Percentiles rank a stretch among this genome's conserved stretches.
These are phyloP conservation scores for Turritopsis rubra DNA, from an alignment of 30 jellyfish, hydroid and myxozoan species.

Conservation along the genomic window DNA sequence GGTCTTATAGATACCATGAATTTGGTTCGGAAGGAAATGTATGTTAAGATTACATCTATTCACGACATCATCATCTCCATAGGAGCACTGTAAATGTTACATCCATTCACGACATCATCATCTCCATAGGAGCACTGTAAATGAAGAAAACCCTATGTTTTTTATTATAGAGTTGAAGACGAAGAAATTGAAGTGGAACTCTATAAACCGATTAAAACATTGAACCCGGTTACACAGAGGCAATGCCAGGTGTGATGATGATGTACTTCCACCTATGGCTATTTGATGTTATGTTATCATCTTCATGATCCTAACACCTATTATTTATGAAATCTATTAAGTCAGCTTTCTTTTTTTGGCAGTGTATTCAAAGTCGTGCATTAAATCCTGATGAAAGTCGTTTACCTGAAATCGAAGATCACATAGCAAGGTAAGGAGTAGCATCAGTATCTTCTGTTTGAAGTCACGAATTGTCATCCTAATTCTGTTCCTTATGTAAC, in stretches of 20 bases:
- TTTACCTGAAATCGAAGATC: slow-evolving; percentile 62
- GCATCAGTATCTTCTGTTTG: neutral
- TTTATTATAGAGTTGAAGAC: slow-evolving; percentile 31
- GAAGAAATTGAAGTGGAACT: slow-evolving; percentile 54
- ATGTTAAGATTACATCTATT: neutral
- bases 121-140: no score
- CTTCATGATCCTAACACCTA: no score
- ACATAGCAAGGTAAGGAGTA: slow-evolving; percentile 54
- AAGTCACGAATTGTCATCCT: no score
- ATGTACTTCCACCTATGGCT: no score
- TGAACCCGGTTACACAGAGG: slow-evolving; percentile 75
- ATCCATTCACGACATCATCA: no score
- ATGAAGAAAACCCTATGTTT: neutral
- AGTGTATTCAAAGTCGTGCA: slow-evolving; percentile 88
- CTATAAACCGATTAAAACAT: slow-evolving; percentile 45
- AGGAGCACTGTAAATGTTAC: no score
- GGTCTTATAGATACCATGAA: slow-evolving; percentile 63
- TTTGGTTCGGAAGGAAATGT: slow-evolving; percentile 29
- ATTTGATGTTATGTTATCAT: no score
- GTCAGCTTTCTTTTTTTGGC: neutral
- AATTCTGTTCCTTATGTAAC: no score
- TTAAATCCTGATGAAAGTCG: slow-evolving; percentile 56
- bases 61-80: no score
- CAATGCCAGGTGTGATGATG: slow-evolving; percentile 72
- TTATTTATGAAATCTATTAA: no score